Conservation (phyloP, 2,888 invertebrate species). For the Vanessa cardui region DNA sequence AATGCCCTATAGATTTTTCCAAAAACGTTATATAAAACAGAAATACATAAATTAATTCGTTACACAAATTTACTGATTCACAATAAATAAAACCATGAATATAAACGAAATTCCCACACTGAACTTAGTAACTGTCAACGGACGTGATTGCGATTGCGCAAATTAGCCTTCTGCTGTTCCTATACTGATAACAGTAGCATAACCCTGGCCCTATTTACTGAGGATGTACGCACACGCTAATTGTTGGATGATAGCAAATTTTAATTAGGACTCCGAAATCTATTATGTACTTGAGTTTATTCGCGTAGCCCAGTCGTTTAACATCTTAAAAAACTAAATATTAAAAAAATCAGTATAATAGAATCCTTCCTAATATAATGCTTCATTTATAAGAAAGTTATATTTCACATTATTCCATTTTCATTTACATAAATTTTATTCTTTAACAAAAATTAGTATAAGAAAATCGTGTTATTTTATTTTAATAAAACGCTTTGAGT, state of each 20-base stretch:
- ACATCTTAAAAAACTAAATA: no score
- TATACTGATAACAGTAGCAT: slow-evolving; percentile 70
- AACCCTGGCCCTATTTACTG: slow-evolving; percentile 79
- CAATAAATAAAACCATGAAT: slow-evolving; percentile 34
- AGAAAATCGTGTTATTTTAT: neutral
- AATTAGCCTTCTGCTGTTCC: slow-evolving; percentile 78
- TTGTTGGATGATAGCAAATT: slow-evolving; percentile 27
- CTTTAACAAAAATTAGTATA: neutral
- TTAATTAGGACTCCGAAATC: slow-evolving; percentile 7
- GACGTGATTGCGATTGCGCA: slow-evolving; percentile 72
- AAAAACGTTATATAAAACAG: no score
- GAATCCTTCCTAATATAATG: no score
- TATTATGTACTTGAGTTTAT: neutral
- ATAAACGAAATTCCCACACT: slow-evolving; percentile 57
- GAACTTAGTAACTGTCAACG: slow-evolving; percentile 73
- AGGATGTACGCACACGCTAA: slow-evolving; percentile 56
- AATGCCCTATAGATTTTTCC: no score
- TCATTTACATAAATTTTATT: neutral
- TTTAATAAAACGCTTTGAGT: neutral
- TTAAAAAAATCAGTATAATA: no score
- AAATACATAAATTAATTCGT: no score
- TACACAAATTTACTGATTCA: neutral
- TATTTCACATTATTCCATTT: neutral
- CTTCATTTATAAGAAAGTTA: neutral
- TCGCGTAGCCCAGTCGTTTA: no score